Evolutionary conservation across 2,888 invertebrate genomes (phyloP).

Genomic region (Diarsia dahlii): DNA sequence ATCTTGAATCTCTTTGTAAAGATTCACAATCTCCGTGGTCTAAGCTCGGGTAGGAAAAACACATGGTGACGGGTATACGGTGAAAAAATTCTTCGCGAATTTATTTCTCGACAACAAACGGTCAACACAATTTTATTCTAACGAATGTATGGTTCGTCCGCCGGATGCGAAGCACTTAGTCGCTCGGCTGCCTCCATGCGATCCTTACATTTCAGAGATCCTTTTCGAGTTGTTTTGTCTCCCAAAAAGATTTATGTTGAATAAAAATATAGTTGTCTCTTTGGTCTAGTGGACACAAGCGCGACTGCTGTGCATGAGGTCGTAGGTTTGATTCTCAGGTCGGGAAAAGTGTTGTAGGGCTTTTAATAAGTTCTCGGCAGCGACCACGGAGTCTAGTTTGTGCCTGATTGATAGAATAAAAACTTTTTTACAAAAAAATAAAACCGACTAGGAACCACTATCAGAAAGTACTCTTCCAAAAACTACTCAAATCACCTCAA

Average conservation of each 20-base stretch:
- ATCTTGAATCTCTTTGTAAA: constrained; percentile 51
- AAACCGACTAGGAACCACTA: too few species aligned
- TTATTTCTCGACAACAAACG: constrained; percentile 62
- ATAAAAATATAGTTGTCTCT: constrained; percentile 34
- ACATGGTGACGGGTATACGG: constrained; percentile 39
- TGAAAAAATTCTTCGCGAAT: constrained; percentile 46
- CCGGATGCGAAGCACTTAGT: constrained; percentile 68
- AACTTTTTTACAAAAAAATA: too few species aligned
- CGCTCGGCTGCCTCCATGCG: constrained; percentile 51
- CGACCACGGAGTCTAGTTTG: too few species aligned
- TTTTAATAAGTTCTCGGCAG: too few species aligned
- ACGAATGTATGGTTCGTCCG: constrained; percentile 63
- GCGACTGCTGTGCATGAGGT: too few species aligned
- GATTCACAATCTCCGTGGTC: constrained; percentile 45
- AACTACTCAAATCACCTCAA: too few species aligned
- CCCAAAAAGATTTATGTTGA: constrained; percentile 62
- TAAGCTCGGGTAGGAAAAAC: constrained; percentile 39
- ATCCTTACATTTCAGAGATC: constrained; percentile 65
- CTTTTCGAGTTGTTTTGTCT: constrained; percentile 63
- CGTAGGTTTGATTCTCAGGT: too few species aligned
- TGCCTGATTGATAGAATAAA: too few species aligned
- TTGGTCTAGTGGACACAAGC: too few species aligned
- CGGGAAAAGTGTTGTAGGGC: too few species aligned
- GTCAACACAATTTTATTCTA: constrained; percentile 64
- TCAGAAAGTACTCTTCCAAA: too few species aligned